phyloP scores from a whole-genome alignment of 2,888 invertebrate genomes.

The Protodeltote pygarga region DNA sequence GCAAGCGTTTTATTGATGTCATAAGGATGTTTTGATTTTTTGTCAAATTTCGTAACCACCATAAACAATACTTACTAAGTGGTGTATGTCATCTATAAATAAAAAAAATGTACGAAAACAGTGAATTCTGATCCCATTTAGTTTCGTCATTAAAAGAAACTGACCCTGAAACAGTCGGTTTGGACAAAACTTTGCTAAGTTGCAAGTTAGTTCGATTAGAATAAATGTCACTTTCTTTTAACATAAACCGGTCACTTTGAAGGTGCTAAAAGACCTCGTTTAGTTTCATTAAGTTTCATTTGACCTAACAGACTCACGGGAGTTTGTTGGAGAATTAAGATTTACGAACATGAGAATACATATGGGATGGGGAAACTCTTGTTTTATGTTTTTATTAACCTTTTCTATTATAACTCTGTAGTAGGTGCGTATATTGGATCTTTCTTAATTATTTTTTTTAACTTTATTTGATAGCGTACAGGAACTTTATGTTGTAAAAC shows the following conservation, averaged over 20 bases:
- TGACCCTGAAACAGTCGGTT: conserved; percentile 12
- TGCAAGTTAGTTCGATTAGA: conserved; percentile 57
- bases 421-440: too few species aligned
- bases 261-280: conserved; percentile 66
- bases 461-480: too few species aligned
- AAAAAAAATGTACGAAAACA: too few species aligned
- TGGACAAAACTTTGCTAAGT: conserved; percentile 26
- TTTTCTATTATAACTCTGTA: too few species aligned
- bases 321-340: conserved; percentile 57
- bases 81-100: too few species aligned
- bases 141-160: conserved; percentile 11
- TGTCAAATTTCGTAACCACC: too few species aligned
- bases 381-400: neutral
- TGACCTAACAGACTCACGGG: conserved; percentile 62
- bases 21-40: too few species aligned
- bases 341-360: conserved; percentile 50
- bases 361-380: conserved; percentile 16
- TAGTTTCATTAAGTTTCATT: conserved; percentile 73
- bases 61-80: too few species aligned
- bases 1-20: too few species aligned
- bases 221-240: conserved; percentile 72
- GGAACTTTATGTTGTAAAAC: too few species aligned
- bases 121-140: neutral
- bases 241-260: conserved; percentile 76
- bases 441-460: too few species aligned